phyloP scores from a whole-genome alignment of 2,888 invertebrate species.

The Xylota sylvarum region DNA sequence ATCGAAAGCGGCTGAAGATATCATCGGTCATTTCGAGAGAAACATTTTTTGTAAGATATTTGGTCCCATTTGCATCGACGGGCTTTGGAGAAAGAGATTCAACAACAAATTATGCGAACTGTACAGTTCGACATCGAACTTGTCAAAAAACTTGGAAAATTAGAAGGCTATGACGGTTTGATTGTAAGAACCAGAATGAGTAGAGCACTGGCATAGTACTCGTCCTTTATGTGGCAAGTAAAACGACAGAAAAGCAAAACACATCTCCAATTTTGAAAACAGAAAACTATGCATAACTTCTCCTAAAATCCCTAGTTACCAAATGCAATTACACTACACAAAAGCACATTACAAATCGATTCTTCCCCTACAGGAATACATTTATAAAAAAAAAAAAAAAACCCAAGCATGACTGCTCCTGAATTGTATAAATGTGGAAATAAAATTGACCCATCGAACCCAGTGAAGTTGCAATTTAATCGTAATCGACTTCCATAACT shows the following conservation, averaged over 20 bases:
- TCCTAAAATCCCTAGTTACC: neutral
- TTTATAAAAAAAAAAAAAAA: neutral
- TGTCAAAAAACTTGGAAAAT: no score
- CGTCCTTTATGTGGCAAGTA: neutral
- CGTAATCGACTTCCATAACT: conserved; percentile 1
- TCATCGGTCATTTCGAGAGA: no score
- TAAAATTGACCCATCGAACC: neutral
- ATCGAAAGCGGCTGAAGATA: no score
- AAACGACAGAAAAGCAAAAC: neutral
- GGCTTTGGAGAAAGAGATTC: no score
- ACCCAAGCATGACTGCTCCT: neutral
- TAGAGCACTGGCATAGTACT: neutral
- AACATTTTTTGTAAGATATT: no score
- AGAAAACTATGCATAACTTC: neutral
- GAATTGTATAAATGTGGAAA: neutral
- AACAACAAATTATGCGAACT: no score
- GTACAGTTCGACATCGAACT: no score
- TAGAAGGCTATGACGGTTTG: no score
- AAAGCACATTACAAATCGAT: neutral
- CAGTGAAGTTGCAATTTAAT: neutral
- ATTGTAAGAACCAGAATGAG: no score
- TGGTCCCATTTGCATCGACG: no score
- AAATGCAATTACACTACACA: neutral
- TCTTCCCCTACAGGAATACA: neutral
- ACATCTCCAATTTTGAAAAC: neutral